Evolutionary conservation across 2,888 invertebrate species (phyloP), one percentile per base, ranked within the genome.

Genomic region (Cryptus viduatorius): DNA sequence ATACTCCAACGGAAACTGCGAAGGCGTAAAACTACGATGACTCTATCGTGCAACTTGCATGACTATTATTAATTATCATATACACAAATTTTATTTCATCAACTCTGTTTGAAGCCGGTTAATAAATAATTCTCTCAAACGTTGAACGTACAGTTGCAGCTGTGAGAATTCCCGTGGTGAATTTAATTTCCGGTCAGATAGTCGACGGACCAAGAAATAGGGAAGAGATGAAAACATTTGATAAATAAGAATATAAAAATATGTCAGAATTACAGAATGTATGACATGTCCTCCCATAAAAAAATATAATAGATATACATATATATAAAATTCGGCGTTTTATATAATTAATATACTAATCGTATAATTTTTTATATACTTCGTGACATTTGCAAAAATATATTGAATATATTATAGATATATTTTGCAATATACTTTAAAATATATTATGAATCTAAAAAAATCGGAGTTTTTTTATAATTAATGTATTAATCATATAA

Each of bases 91-190:
- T 69, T 46, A 69, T 69, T 61, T 61, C 69, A 61, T 78, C 69
- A 78, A 78, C 69, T 61, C 46, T 67, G 5, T 67, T 82, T 42
- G 64, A 31, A 29, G 64, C 64, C 61, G 37, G 0, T 61, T 64
- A 48, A 64, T 75, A 75, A 75, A 75, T 75, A 75, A 64, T 72
- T 72, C 64, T 65, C n/a, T 24, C 16, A 16, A 65, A 29, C 50
- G 46, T 37, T 65, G 53, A 67, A 19, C 56, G 72, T 72, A 68
- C 67, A 50, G 64, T 44, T 7, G 67, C 77, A 78, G 72, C 56
- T 67, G 82, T 82, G 71, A 78, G 82, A 82, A 82, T 82, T 78
- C 82, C 77, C 82, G 77, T 59, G 48, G 82, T 48, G 82, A 82
- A 72, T 82, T 82, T 82, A 72, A 82, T 82, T 82, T 82, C 82